phyloP scores from a whole-genome alignment of 2,888 invertebrate species.

The Homarus gammarus region DNA sequence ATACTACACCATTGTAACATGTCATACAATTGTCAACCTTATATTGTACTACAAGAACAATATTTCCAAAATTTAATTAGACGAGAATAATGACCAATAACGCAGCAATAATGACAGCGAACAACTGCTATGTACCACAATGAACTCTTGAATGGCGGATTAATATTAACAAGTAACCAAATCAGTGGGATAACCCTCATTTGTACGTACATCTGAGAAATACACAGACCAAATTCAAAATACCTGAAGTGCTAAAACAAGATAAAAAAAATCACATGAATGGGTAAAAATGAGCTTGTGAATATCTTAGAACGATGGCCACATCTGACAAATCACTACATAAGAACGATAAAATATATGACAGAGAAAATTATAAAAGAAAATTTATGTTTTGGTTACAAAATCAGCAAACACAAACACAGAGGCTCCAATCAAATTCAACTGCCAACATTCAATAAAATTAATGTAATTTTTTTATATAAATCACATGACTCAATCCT shows the following conservation, averaged over 20 bases:
- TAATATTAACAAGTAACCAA: conserved; percentile 8
- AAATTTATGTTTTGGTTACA: neutral
- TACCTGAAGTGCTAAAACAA: neutral
- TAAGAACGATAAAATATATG: neutral
- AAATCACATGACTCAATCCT: neutral
- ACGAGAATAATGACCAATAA: neutral
- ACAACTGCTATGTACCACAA: conserved; percentile 8
- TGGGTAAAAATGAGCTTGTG: neutral
- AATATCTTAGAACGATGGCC: neutral
- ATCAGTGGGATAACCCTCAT: conserved; percentile 36
- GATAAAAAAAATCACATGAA: neutral
- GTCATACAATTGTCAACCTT: conserved; percentile 16
- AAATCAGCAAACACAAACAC: neutral
- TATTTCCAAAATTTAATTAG: neutral
- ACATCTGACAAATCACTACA: neutral
- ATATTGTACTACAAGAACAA: conserved; percentile 17
- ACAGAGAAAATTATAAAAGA: neutral
- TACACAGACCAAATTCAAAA: conserved; percentile 5
- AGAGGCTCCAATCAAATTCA: neutral
- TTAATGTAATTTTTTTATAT: neutral
- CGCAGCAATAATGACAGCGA: neutral
- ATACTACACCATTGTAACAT: conserved; percentile 26
- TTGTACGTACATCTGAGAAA: conserved; percentile 45
- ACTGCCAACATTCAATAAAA: neutral
- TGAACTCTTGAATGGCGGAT: neutral